phyloP scores from a whole-genome alignment of 2,113 vertebrate species.

The Etheostoma spectabile region DNA sequence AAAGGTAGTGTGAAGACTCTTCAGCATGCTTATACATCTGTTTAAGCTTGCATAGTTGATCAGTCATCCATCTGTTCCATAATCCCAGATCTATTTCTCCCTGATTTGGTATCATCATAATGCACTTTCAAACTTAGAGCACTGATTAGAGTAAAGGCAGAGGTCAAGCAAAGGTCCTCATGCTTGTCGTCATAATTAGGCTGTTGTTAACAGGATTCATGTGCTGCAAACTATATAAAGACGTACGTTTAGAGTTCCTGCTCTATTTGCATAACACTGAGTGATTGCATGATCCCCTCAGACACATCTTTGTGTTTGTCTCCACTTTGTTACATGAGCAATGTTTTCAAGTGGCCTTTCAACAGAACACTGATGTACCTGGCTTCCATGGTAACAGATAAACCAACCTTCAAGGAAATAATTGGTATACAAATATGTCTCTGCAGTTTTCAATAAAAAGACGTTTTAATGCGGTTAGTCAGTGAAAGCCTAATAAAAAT shows the following conservation, averaged over 20 bases:
- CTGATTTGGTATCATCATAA: conserved; percentile 18
- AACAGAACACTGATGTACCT: conserved; percentile 34
- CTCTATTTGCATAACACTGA: conserved; percentile 41
- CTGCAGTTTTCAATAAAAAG: conserved; percentile 26
- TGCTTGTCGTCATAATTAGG: conserved; percentile 8
- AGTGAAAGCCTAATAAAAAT: not conserved
- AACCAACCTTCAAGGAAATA: conserved; percentile 32
- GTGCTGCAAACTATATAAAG: conserved; percentile 24
- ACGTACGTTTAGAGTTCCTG: not conserved
- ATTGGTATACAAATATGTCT: conserved; percentile 42
- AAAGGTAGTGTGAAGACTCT: not conserved
- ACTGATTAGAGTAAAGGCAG: not conserved
- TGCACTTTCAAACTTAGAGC: not conserved
- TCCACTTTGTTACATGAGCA: conserved; percentile 26
- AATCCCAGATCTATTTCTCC: not conserved
- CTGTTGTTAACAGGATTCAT: conserved; percentile 7
- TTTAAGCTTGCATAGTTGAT: not conserved
- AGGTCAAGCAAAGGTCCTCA: conserved; percentile 33
- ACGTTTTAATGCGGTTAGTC: not conserved
- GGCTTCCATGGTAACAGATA: conserved; percentile 65
- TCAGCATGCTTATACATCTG: conserved; percentile 1
- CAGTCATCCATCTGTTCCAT: not conserved
- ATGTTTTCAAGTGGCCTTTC: conserved; percentile 44
- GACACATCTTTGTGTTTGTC: conserved; percentile 28
- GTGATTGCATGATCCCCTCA: conserved; percentile 18